phyloP scores from a whole-genome alignment of 2,888 invertebrate genomes.

The Tachina lurida region DNA sequence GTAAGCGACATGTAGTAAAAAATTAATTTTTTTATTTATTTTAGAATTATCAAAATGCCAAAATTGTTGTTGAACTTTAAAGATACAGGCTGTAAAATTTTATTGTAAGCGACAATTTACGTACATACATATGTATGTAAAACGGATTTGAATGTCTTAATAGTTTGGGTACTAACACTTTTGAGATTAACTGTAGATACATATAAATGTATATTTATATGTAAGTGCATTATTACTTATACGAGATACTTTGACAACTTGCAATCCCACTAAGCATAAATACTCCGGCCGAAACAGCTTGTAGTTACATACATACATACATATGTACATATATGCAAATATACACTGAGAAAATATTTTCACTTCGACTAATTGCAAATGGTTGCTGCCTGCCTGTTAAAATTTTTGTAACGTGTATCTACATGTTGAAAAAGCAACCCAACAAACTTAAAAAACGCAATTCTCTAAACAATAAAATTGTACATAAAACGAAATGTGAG shows the following conservation, averaged over 20 bases:
- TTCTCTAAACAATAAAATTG: constrained; percentile 40
- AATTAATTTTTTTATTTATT: too few relatives aligned
- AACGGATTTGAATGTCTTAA: neutral
- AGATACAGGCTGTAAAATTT: too few relatives aligned
- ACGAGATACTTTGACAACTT: constrained; percentile 26
- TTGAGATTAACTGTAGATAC: too few relatives aligned
- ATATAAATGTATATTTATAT: neutral
- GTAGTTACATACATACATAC: neutral
- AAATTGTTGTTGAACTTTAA: too few relatives aligned
- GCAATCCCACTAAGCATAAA: constrained; percentile 47
- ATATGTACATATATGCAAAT: neutral
- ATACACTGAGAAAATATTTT: constrained; percentile 45
- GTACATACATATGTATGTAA: neutral
- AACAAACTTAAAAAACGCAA: constrained; percentile 62
- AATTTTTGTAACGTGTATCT: constrained; percentile 48
- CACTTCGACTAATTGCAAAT: neutral
- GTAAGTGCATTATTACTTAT: neutral
- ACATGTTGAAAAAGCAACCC: constrained; percentile 49
- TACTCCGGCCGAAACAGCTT: constrained; percentile 30
- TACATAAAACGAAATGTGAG: constrained; percentile 19
- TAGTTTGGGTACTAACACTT: neutral
- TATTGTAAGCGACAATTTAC: too few relatives aligned
- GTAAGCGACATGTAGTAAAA: too few relatives aligned
- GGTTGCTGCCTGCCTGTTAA: neutral
- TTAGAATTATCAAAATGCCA: too few relatives aligned